phyloP scores from a whole-genome alignment of 2,113 vertebrate genomes.

The Mormyrus lacerda region DNA sequence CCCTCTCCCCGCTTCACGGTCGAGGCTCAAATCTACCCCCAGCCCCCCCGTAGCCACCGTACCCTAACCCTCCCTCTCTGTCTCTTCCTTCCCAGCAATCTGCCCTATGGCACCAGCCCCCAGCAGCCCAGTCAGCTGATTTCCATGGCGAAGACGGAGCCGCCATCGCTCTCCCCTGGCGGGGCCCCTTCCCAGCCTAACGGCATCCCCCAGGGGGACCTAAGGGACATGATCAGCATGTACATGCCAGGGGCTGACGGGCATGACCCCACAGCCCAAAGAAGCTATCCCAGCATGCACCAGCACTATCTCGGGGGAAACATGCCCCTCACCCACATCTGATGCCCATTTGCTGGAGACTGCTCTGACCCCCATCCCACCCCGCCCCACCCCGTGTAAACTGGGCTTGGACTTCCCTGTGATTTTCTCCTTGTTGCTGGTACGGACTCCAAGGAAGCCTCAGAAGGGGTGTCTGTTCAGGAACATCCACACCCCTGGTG shows the following conservation, averaged over 20 bases:
- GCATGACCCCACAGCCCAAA: conserved; percentile 44
- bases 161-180: conserved; percentile 33
- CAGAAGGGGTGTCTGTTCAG: neutral
- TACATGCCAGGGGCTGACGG: conserved; percentile 40
- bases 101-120: conserved; percentile 38
- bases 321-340: conserved; percentile 42
- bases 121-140: conserved; percentile 40
- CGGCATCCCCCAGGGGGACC: conserved; percentile 35
- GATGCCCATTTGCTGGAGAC: neutral
- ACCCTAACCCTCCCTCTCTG: neutral
- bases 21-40: neutral
- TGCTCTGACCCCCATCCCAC: neutral
- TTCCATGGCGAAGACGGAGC: conserved; percentile 39
- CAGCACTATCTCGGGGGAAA: conserved; percentile 39
- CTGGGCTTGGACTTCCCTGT: neutral
- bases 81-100: conserved; percentile 27
- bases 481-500: neutral
- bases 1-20: neutral
- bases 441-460: neutral
- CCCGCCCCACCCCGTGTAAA: neutral
- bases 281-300: conserved; percentile 44
- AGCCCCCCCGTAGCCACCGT: neutral
- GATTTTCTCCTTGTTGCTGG: neutral
- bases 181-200: conserved; percentile 26
- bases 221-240: conserved; percentile 46